Evolutionary conservation across 2,888 invertebrate genomes (phyloP).

Genomic region (Leptinotarsa haldemani): DNA sequence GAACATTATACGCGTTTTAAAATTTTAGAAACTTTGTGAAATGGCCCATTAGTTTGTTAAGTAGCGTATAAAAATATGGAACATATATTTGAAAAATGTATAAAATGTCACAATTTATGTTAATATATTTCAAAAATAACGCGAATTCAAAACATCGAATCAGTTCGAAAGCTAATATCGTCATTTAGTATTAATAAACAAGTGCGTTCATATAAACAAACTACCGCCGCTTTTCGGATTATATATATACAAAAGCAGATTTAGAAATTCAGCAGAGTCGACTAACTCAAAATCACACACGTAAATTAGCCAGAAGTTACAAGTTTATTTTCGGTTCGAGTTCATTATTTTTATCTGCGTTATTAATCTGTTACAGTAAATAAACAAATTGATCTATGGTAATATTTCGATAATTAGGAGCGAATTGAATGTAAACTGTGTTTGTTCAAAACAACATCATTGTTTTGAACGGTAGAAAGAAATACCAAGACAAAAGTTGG

Average conservation of each 20-base stretch:
- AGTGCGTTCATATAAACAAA: neutral
- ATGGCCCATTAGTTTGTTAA: neutral
- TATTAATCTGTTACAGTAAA: conserved; percentile 23
- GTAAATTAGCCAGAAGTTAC: conserved; percentile 1
- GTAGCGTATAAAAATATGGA: neutral
- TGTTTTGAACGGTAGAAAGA: neutral
- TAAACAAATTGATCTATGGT: conserved; percentile 27
- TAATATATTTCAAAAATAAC: conserved; percentile 7
- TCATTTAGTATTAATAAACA: conserved; percentile 1
- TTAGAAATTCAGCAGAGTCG: conserved; percentile 12
- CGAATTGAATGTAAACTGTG: conserved; percentile 12
- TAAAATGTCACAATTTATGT: conserved; percentile 11
- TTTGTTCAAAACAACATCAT: neutral
- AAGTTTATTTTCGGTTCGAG: conserved; percentile 20
- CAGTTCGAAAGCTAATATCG: conserved; percentile 12
- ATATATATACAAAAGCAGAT: conserved; percentile 13
- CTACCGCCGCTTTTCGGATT: neutral
- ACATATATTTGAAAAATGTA: neutral
- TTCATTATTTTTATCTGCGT: conserved; percentile 22
- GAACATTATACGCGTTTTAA: too few relatives aligned
- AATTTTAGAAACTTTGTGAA: too few relatives aligned
- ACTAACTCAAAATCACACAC: conserved; percentile 1
- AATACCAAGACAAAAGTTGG: too few relatives aligned
- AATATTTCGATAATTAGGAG: conserved; percentile 16
- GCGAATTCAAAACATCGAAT: neutral